Base-by-base conservation (phyloP, 2,113 vertebrate species). In the Ailurus styani region DNA sequence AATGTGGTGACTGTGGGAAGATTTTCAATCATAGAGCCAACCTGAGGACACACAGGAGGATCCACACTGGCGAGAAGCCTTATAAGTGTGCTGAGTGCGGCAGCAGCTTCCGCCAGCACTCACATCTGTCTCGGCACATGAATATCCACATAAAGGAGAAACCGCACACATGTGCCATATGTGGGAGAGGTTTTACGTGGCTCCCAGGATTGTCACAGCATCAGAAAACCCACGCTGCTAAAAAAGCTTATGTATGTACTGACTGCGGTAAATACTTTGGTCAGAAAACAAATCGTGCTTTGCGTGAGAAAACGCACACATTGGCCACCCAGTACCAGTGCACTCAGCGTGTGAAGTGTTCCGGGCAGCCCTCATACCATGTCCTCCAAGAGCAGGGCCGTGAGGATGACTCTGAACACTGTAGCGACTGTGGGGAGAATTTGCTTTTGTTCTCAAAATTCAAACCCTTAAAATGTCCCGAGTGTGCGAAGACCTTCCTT, bases 51-150 rank as follows among this genome's bases (percentile, higher is more conserved):
- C 97, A 96, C 15, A 87, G 50, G 82, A 97, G 86, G 95, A 87
- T 93, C 91, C 97, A 97, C 31, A 96, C 92, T 13, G 97, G 97
- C 0, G 79, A 98, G 92, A 98, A 98, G 62, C 94, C 98, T 7
- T 98, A 79, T 40, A 87, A 54, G 2, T 98, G 98, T 70, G 37
- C 60, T 7, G 91, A 97, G 17, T 98, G 98, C 1, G 52, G 82
- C 8, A 90, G 89, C 87, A 94, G 57, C 20, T 98, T 98, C 91
- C 18, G 52, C 60, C 92, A 96, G 87, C 94, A 73, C 52, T 83
- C 79, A 5, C 94, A 75, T 52, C 92, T 97, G 60, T 93, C 94
- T 31, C 64, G 62, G 54, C 96, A 96, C 73, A 87, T 89, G 90
- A 93, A 79, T 1, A 55, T 78, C 73, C 93, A 95, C 1, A 0